A percentile compares a stretch with the other conserved stretches of the same genome.
Evolutionary conservation across 2,113 vertebrate genomes (phyloP).

Genomic region (Takifugu flavidus): DNA sequence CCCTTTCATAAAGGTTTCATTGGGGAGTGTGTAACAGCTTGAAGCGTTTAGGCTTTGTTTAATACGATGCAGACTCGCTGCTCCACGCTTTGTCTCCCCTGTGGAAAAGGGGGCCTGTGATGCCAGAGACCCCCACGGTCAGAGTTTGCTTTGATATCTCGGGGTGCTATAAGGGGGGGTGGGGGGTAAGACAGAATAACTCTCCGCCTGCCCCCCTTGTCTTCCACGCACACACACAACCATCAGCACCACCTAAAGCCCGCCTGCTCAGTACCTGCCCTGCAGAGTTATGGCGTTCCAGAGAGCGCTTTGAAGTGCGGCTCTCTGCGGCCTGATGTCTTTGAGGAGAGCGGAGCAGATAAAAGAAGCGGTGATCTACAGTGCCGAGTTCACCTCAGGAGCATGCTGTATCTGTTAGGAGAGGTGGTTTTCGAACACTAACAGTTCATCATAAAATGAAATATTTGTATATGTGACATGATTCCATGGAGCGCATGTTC

Average conservation of each 20-base stretch:
- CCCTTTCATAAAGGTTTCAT: conserved; percentile 79
- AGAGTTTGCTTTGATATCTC: conserved; percentile 71
- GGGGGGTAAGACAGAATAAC: conserved; percentile 49
- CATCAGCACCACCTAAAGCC: conserved; percentile 3
- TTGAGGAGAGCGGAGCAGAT: conserved; percentile 24
- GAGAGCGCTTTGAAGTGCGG: conserved; percentile 58
- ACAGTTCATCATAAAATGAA: conserved; percentile 6
- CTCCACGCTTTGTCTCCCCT: conserved; percentile 62
- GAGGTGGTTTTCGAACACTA: conserved; percentile 9
- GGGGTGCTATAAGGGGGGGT: conserved; percentile 22
- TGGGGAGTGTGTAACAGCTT: conserved; percentile 77
- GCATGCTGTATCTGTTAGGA: conserved; percentile 43
- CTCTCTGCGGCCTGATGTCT: conserved; percentile 21
- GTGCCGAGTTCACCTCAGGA: conserved; percentile 22
- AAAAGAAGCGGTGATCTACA: conserved; percentile 43
- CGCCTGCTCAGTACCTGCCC: conserved; percentile 35
- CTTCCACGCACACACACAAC: conserved; percentile 6
- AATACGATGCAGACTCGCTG: conserved; percentile 72
- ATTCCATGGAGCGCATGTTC: neutral
- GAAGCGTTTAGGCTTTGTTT: conserved; percentile 78
- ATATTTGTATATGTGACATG: neutral
- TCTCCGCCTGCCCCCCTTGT: neutral
- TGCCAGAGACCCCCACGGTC: conserved; percentile 65
- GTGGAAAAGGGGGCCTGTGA: conserved; percentile 52
- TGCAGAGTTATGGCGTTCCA: conserved; percentile 43